Evolutionary conservation across 2,888 invertebrate species (phyloP), one percentile per base, ranked within the genome.

Genomic region (Mechanitis messenoides): DNA sequence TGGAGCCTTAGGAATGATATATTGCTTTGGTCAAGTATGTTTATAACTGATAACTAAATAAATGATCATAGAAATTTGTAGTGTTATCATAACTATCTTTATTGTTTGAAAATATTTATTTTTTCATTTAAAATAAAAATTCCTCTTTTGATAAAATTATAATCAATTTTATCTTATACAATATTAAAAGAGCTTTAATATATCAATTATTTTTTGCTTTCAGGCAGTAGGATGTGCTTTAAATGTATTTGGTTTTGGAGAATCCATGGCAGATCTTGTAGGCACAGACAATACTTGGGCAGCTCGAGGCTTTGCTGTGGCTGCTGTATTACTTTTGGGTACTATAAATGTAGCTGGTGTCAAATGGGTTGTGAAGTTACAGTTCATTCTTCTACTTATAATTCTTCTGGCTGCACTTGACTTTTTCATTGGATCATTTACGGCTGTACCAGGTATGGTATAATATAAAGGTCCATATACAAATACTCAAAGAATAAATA

Each of bases 351-450:
- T 98, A 53, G 98, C 98, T 35, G 98, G 98, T 50, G 98, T 99
- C 0, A 98, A 98, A 82, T 98, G 98, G 98, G 98, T 99, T 35
- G 95, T 99, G 62, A 97, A 98, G 77, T 88, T 98, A 60, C 98
- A 99, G 80, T 97, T 98, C 87, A 88, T 95, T 45, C 91, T 99
- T 54, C 91, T 98, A 33, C 90, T 97, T 70, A 93, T 98, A 60
- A 92, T 99, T 62, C 91, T 97, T 59, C 84, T 97, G 65, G 97
- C 98, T 63, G 97, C 97, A 11, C 88, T 97, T 70, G 98, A 98
- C 86, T 98, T 99, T 83, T 93, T 96, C 85, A 95, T 98, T 63
- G 98, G 98, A 70, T 97, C 97, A 72, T 96, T 98, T 79, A 86
- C 86, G 33, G 93, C 95, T 61, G 93, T 94, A 72, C 87, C 92